Evolutionary conservation across 2,888 invertebrate species (phyloP).

Genomic region (Nematopogon swammerdamellus): DNA sequence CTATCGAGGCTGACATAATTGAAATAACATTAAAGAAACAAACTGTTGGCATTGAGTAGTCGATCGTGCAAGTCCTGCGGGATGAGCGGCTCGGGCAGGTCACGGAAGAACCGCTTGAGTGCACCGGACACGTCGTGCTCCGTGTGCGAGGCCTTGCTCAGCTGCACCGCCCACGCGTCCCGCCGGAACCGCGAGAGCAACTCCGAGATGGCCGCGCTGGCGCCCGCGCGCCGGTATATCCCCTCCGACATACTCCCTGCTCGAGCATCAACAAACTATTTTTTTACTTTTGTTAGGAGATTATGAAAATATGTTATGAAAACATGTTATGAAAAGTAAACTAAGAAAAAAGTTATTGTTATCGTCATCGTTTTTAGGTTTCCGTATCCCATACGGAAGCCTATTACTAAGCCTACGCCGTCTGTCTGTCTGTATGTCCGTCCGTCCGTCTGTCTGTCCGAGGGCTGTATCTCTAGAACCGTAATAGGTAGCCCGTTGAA

Average conservation of each 20-base stretch:
- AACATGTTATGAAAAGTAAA: too few relatives aligned
- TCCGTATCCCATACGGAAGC: too few relatives aligned
- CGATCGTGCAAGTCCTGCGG: constrained; percentile 67
- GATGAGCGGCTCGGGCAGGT: constrained; percentile 79
- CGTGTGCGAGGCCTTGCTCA: constrained; percentile 69
- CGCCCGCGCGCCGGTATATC: constrained; percentile 83
- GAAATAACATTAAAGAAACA: constrained; percentile 9
- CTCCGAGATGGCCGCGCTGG: constrained; percentile 68
- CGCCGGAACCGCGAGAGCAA: constrained; percentile 72
- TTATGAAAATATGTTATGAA: too few relatives aligned
- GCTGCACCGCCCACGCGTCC: constrained; percentile 82
- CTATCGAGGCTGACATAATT: too few relatives aligned
- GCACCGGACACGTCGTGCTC: constrained; percentile 89
- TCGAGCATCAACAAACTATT: constrained; percentile 12
- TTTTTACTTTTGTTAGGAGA: too few relatives aligned
- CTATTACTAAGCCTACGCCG: too few relatives aligned
- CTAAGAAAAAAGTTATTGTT: too few relatives aligned
- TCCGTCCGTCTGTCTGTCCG: too few relatives aligned
- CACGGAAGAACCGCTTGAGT: constrained; percentile 86
- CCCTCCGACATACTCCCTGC: constrained; percentile 81
- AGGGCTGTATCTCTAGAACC: too few relatives aligned
- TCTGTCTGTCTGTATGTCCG: too few relatives aligned
- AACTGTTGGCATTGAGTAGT: constrained; percentile 67
- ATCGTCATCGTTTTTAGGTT: too few relatives aligned
- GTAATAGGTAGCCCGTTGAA: too few relatives aligned